phyloP scores from a whole-genome alignment of 1,140 invertebrate species.

The Pseudomyrmex dendroicus region DNA sequence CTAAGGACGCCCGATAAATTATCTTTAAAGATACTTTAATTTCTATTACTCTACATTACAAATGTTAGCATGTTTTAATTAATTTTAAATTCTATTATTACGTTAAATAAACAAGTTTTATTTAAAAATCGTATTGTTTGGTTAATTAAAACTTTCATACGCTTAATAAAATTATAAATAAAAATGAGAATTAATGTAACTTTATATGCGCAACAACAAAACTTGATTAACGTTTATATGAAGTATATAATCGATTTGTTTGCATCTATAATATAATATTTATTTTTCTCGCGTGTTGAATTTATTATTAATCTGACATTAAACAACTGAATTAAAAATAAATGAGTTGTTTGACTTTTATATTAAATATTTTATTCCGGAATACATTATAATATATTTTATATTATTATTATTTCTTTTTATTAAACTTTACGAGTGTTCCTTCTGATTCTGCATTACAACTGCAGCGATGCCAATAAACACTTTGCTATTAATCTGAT shows the following conservation, averaged over 20 bases:
- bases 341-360: not conserved
- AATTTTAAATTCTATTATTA: not conserved
- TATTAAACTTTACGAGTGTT: too few species aligned
- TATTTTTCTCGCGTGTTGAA: not conserved
- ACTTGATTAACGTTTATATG: not conserved
- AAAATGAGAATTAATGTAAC: not conserved
- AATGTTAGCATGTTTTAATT: not conserved
- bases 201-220: not conserved
- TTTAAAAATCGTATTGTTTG: not conserved
- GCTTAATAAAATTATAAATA: not conserved
- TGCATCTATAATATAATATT: not conserved
- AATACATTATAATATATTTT: too few species aligned
- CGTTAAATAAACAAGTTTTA: not conserved
- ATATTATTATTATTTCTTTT: too few species aligned
- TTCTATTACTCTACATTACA: not conserved
- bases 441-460: too few species aligned
- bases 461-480: too few species aligned
- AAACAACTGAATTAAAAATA: not conserved
- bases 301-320: conserved; percentile 1
- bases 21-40: not conserved
- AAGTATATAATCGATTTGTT: not conserved
- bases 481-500: too few species aligned
- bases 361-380: not conserved
- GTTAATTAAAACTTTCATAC: not conserved
- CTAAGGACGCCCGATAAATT: not conserved